These are phyloP conservation scores for Drosophila serrata DNA, from an alignment of 1,140 invertebrate species.

Conservation along the genomic window DNA sequence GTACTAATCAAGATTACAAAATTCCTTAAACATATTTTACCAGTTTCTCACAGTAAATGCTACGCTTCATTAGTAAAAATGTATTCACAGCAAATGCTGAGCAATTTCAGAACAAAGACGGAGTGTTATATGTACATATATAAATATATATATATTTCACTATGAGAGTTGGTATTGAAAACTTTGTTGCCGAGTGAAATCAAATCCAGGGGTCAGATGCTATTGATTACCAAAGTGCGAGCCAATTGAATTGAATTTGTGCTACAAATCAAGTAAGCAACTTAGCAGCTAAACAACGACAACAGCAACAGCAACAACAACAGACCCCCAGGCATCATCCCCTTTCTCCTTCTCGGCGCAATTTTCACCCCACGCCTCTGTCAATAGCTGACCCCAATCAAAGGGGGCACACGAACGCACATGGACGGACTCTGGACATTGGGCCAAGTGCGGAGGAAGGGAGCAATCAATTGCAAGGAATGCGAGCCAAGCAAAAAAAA, in stretches of 20 bases:
- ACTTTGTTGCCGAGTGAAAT: slow-evolving; percentile 74
- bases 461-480: slow-evolving; percentile 81
- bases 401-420: slow-evolving; percentile 40
- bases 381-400: slow-evolving; percentile 77
- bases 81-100: slow-evolving; percentile 3
- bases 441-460: slow-evolving; percentile 24
- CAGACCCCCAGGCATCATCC: slow-evolving; percentile 20
- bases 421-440: slow-evolving; percentile 9
- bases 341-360: neutral
- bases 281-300: slow-evolving; percentile 78
- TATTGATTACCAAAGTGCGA: slow-evolving; percentile 66
- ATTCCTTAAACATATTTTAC: too few species aligned
- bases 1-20: neutral
- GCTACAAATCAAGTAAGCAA: slow-evolving; percentile 83
- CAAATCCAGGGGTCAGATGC: slow-evolving; percentile 58
- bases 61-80: neutral
- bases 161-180: slow-evolving; percentile 39
- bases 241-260: slow-evolving; percentile 82
- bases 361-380: slow-evolving; percentile 18
- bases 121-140: slow-evolving; percentile 5
- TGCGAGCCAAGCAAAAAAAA: slow-evolving; percentile 54
- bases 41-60: neutral
- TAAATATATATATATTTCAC: neutral
- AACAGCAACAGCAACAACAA: slow-evolving; percentile 39
- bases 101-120: slow-evolving; percentile 24